A percentile compares a stretch with the other conserved stretches of the same genome.
Evolutionary conservation across 2,797 vertebrate species (phyloP).

Genomic region (Urocyon cinereoargenteus): DNA sequence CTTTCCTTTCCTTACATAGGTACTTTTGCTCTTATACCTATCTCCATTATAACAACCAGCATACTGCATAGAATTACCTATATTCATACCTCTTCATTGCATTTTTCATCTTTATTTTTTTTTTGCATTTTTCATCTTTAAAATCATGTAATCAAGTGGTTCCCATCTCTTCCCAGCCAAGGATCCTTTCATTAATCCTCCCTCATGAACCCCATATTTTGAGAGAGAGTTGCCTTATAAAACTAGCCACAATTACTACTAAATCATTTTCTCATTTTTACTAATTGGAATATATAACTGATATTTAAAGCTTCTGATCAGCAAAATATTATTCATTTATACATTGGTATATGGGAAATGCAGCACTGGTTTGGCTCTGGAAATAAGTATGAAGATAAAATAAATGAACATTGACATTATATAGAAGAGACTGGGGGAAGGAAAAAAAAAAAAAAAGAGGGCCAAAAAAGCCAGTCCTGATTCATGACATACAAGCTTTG

Average conservation of each 20-base stretch:
- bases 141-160: constrained; percentile 46
- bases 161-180: constrained; percentile 24
- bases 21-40: not conserved
- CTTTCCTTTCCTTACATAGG: not conserved
- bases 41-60: not conserved
- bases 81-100: not conserved
- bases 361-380: constrained; percentile 46
- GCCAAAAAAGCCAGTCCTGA: constrained; percentile 42
- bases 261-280: constrained; percentile 60
- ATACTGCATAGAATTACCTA: constrained; percentile 11
- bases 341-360: constrained; percentile 23
- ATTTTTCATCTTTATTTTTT: not conserved
- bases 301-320: constrained; percentile 22
- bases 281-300: constrained; percentile 41
- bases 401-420: constrained; percentile 67
- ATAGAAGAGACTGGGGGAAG: not conserved
- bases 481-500: constrained; percentile 65
- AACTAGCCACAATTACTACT: constrained; percentile 35
- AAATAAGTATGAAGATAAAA: constrained; percentile 69
- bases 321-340: constrained; percentile 39
- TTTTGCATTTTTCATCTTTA: not conserved
- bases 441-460: not conserved
- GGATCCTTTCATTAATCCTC: constrained; percentile 44
- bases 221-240: constrained; percentile 43
- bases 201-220: constrained; percentile 35